Evolutionary conservation across 2,888 invertebrate genomes (phyloP), one percentile per base, ranked within the genome.

Genomic region (Alitta virens): DNA sequence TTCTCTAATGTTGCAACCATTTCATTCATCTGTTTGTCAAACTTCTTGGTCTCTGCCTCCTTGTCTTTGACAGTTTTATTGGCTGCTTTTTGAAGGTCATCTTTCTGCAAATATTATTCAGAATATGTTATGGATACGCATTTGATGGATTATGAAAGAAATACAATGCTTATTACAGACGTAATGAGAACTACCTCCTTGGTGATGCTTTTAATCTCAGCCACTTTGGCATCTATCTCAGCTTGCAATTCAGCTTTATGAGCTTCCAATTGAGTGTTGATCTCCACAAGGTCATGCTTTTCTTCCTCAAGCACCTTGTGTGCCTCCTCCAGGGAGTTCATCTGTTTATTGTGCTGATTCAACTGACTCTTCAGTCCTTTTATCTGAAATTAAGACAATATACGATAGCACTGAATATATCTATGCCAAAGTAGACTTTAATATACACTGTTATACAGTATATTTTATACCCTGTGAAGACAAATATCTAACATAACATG

Each of bases 1-100:
- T 72, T 71, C 57, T 75, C 74, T 62, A 77, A 68, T n/a, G 75
- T 75, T 21, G 71, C 65, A 63, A 73, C 74, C 75, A 77, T 75
- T 60, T 76, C 72, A 52, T 71, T 60, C 52, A 75, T 69, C 61
- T 76, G 72, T 26, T 25, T 33, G 46, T 56, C 56, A 26, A 54
- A 54, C 3, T n/a, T 18, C 24, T 50, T 61, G 24, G 40, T 26
- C 1, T 42, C 43, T 3, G 56, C 56, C 16, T 57, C 52, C 16
- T 57, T 51, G 21, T 56, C 62, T 33, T 61, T 56, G 2, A 18
- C 33, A n/a, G 23, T 33, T 24, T 33, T 40, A 12, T 56, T 26
- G 9, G 24, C 33, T 7, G 27, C 51, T 23, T 52, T 27, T 7
- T 52, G 9, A 1, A 38, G 38, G 21, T 51, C 26, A 18, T 52